Base-by-base conservation (phyloP, 1,140 invertebrate genomes). In the Heliconius eleuchia region DNA sequence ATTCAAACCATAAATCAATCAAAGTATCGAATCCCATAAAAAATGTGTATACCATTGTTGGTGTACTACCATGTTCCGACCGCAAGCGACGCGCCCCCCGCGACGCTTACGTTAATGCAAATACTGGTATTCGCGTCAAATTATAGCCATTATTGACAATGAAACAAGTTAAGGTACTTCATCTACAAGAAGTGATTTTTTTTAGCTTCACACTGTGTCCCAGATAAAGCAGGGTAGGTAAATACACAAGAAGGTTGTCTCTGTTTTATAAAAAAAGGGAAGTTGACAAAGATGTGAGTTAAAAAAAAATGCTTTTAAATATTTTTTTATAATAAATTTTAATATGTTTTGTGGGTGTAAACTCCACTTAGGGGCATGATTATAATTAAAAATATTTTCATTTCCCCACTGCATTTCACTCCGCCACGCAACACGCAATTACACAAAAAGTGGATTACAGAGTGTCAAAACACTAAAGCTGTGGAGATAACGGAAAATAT, bases 121-220 rank as follows among this genome's bases (percentile, higher is more conserved):
- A 71, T 76, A 76, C 74, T 19, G 27, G 74, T 70, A 76, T 76
- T 34, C 74, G 60, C 74, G 74, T 71, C 74, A 76, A 76, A 76
- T 76, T 76, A 76, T 76, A 19, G 37, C 60, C 23, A 76, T 76
- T 76, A 76, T 71, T 60, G 70, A 76, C 74, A 71, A 46, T 42
- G 42, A 37, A 71, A 70, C 57, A 66, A 3, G 30, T 66, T 66
- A 34, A 75, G 23, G 60, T 11, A 46, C 37, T 42, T 27, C 19
- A 27, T 46, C 74, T 55, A 76, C 39, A 50, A 11, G 19, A 76
- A 34, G 27, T 57, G 9, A 42, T 18, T 30, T 23, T n/a, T 23
- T 57, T 57, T 57, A 23, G 9, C 9, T 23, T n/a, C 9, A 57
- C 19, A 0, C n/a, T 46, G 13, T 46, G 16, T 46, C 13, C 13